Evolutionary conservation across 2,113 vertebrate genomes (phyloP), one percentile per base, ranked within the genome.

Genomic region (Epinephelus lanceolatus): DNA sequence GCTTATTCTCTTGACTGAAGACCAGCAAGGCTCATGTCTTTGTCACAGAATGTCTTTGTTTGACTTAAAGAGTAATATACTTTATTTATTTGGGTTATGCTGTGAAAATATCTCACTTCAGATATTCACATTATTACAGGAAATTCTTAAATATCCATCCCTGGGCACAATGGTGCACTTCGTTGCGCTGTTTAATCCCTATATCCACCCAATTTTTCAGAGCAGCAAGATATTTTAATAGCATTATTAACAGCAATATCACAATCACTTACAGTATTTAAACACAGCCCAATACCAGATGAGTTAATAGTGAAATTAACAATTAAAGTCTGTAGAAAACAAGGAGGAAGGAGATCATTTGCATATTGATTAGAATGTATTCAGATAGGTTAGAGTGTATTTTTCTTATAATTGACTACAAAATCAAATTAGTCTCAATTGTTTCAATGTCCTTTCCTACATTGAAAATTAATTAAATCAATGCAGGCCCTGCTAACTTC

Each of bases 381-480:
- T 88, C 55, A 84, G 76, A 87, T 56, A 33, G 19, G 76, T 78
- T 67, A 33, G 21, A 62, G 60, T 81, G 53, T 76, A 80, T 86
- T 82, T 88, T 76, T 80, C 62, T 89, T 62, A 13, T 90, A 87
- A 92, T 91, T 88, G 89, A 86, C 83, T 76, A 59, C 65, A 84
- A 91, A 90, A 93, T 92, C 57, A 71, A 89, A 94, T 91, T 80
- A 91, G 76, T 71, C 81, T 65, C 84, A 78, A 86, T 89, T 90
- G 92, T 94, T 90, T 80, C 61, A 86, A 62, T 92, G 85, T 88
- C 84, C 80, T 87, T 80, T 76, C 76, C 71, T 84, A 82, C 76
- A 79, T 33, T 90, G 81, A 42, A 85, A 91, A 91, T 91, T 81
- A 91, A 94, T 93, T 90, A 62, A 90, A 90, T 92, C 76, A 81